Percentiles rank a stretch among this genome's conserved stretches.
Conservation (phyloP, 1,140 invertebrate genomes). For the Grapholita molesta region DNA sequence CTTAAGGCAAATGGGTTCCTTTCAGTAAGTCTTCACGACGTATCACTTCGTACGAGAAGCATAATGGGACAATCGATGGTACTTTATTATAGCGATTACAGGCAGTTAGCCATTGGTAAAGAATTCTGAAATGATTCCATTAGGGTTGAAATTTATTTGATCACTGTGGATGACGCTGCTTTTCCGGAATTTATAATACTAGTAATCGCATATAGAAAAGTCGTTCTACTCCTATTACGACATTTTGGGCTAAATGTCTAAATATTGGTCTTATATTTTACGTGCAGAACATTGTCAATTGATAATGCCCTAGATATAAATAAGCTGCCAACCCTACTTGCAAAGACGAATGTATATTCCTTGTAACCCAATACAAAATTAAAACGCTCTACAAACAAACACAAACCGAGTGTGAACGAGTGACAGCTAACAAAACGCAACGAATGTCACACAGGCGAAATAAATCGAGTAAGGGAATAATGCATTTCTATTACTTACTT, state of each 20-base stretch:
- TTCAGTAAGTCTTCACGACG: not conserved
- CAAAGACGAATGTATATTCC: not conserved
- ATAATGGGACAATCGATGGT: not conserved
- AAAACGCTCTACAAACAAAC: conserved; percentile 16
- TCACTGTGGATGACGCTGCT: too few relatives aligned
- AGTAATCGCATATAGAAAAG: too few relatives aligned
- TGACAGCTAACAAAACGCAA: conserved; percentile 51
- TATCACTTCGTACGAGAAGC: not conserved
- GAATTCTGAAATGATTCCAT: not conserved
- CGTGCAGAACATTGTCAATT: too few relatives aligned
- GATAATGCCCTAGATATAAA: not conserved
- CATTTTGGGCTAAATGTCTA: too few relatives aligned
- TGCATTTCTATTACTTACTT: conserved; percentile 25
- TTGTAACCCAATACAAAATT: conserved; percentile 1
- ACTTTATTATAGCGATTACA: not conserved
- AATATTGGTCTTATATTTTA: too few relatives aligned
- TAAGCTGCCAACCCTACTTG: not conserved
- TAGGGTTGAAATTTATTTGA: not conserved
- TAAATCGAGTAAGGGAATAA: conserved; percentile 47
- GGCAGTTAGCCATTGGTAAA: not conserved
- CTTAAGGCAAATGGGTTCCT: not conserved
- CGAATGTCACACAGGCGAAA: conserved; percentile 43
- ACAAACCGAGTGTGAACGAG: conserved; percentile 35
- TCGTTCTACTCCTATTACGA: too few relatives aligned
- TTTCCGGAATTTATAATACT: too few relatives aligned